Evolutionary conservation across 2,797 vertebrate genomes (phyloP).

Genomic region (Lepilemur ruficaudatus): DNA sequence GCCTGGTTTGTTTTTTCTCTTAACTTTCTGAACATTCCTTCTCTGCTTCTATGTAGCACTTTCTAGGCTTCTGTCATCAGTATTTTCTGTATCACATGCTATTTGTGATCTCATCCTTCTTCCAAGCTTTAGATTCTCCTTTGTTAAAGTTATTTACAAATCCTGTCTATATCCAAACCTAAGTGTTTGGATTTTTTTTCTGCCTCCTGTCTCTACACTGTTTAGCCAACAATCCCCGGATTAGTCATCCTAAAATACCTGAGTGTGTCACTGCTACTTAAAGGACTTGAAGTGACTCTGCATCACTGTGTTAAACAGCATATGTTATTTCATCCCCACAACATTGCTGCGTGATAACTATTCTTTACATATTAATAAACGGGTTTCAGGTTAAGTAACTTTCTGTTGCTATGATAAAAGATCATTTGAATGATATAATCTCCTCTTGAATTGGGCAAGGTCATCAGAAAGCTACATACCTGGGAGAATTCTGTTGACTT

Average conservation of each 20-base stretch:
- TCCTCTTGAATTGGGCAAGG: neutral
- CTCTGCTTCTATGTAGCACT: neutral
- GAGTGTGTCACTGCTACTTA: neutral
- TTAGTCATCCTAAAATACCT: neutral
- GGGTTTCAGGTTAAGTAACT: neutral
- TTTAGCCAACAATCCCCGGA: neutral
- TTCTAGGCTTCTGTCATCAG: neutral
- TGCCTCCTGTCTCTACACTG: neutral
- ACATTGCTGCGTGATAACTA: neutral
- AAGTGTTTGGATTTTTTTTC: neutral
- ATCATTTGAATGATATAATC: neutral
- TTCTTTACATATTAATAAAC: neutral
- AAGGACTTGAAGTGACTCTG: neutral
- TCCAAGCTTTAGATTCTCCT: neutral
- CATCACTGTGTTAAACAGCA: neutral
- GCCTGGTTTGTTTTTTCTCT: neutral
- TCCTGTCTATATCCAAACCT: neutral
- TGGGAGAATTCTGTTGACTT: neutral
- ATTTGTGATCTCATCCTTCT: neutral
- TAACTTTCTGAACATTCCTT: neutral
- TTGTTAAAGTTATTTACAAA: slow-evolving; percentile 1
- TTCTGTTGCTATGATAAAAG: neutral
- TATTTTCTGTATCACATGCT: neutral
- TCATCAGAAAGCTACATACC: neutral
- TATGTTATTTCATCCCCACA: neutral